Evolutionary conservation across 2,113 vertebrate species (phyloP), one percentile per base, ranked within the genome.

Genomic region (Anolis carolinensis): DNA sequence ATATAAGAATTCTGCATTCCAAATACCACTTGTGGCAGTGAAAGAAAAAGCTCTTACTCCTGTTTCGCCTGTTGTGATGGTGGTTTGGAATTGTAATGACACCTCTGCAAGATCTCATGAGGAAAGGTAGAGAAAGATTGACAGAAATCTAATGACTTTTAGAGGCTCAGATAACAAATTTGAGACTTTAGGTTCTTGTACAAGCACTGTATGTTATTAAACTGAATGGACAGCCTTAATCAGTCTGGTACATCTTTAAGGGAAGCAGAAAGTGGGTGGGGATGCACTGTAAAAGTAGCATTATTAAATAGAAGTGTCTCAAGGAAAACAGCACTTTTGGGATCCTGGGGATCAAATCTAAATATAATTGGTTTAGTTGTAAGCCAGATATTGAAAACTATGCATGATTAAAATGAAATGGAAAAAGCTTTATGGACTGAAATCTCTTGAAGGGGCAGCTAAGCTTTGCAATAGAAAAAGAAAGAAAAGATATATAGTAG

Each of bases 331-430:
- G 72, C 25, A 27, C 20, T 11, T 27, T 90, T 62, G 76, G 86
- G 70, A 34, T 70, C 63, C 21, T 62, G 18, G 86, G n/a, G 77
- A 10, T 65, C 25, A 52, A 90, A 65, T 81, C 14, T 68, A 90
- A 87, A 48, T 62, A 89, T 85, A 92, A 83, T 80, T 87, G 48
- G 14, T 85, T 90, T 81, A 88, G 88, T 90, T 92, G 90, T 82
- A 25, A 5, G n/a, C 52, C 74, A 87, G 73, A 83, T 7, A 85
- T 23, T 77, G 85, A 75, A 36, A 89, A 84, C 14, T 5, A 71
- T 23, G 3, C 34, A 63, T 72, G 36, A 52, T 92, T 84, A 82
- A 89, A 90, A 89, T 83, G 78, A 90, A 92, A 59, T 67, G 63
- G 32, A 88, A 83, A 90, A 84, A 36, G 13, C 84, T 79, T 83